Conservation (phyloP, 2,888 invertebrate species). For the Cephus rjabovi region DNA sequence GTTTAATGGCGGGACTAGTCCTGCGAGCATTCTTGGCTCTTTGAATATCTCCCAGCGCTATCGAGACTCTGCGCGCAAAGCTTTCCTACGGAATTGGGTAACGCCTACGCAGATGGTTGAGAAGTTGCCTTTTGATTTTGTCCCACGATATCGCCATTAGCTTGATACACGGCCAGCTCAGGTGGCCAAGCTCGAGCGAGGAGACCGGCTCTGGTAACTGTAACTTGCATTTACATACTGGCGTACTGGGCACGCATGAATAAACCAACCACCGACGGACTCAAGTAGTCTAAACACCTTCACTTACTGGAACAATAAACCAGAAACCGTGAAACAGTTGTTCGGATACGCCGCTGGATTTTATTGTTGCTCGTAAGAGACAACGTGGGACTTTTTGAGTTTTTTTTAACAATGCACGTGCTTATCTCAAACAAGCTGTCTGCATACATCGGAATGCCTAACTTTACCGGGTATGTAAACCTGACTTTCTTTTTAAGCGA, state of each 20-base stretch:
- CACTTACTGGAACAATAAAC: background rate
- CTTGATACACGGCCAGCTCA: conserved; percentile 39
- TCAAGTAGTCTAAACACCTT: conserved; percentile 48
- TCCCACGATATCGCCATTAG: conserved; percentile 38
- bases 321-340: background rate
- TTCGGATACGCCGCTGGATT: background rate
- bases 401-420: background rate
- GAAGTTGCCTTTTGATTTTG: conserved; percentile 31
- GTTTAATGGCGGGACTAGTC: background rate
- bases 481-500: too few relatives aligned
- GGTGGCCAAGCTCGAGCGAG: conserved; percentile 25
- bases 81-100: background rate
- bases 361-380: background rate
- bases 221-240: conserved; percentile 52
- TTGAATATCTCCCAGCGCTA: background rate
- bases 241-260: conserved; percentile 42
- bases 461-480: too few relatives aligned
- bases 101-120: background rate
- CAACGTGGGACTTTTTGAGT: background rate
- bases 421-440: background rate
- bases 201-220: conserved; percentile 12
- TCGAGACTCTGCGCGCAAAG: background rate
- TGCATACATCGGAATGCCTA: too few relatives aligned
- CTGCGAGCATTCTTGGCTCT: background rate
- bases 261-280: conserved; percentile 40